Evolutionary conservation across 1,140 invertebrate genomes (phyloP).

Genomic region (Caenorhabditis brenneri): DNA sequence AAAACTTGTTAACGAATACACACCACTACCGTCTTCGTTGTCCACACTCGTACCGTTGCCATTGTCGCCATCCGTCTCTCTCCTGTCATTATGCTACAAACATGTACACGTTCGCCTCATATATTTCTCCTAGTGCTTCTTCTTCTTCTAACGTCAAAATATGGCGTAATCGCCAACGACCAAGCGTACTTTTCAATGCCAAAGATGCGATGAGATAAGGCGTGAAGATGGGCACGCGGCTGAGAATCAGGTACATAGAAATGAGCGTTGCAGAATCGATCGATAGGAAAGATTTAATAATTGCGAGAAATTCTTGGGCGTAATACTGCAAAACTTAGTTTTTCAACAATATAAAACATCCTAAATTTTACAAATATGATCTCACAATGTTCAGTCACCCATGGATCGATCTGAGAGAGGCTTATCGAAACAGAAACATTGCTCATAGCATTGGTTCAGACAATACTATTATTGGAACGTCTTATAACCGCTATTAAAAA

Average conservation of each 20-base stretch:
- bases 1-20: conserved; percentile 32
- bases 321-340: no score
- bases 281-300: no score
- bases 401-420: no score
- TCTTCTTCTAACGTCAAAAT: conserved; percentile 26
- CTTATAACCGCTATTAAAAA: neutral
- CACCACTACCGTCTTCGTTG: neutral
- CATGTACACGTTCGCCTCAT: conserved; percentile 3
- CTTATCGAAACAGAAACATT: no score
- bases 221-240: no score
- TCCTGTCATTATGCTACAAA: conserved; percentile 29
- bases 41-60: conserved; percentile 3
- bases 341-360: no score
- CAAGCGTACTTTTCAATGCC: conserved; percentile 7
- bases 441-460: no score
- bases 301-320: no score
- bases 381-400: no score
- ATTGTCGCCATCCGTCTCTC: neutral
- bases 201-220: conserved; percentile 8
- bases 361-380: no score
- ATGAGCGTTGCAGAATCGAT: neutral
- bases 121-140: neutral
- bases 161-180: conserved; percentile 21
- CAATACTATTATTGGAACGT: neutral
- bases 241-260: neutral